Percentiles rank a stretch among this genome's conserved stretches.
These are phyloP conservation scores for Byasa hedistus DNA, from an alignment of 2,888 invertebrate genomes.

Conservation along the genomic window DNA sequence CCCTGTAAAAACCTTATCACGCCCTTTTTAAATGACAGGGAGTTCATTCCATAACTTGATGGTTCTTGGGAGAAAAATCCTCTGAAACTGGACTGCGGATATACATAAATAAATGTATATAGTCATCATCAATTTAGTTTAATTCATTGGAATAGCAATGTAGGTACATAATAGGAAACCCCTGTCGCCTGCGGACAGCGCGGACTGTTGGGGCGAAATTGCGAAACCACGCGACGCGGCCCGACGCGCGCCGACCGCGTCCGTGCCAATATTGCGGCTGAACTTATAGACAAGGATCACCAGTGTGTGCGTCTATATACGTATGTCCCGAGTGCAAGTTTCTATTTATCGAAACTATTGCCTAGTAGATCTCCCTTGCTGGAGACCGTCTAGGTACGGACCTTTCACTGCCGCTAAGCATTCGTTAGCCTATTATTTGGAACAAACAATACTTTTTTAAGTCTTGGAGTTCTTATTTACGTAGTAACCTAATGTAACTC, in stretches of 20 bases:
- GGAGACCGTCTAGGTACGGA: not conserved
- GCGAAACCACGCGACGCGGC: conserved; percentile 69
- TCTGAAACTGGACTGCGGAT: too few relatives aligned
- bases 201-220: conserved; percentile 71
- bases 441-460: too few relatives aligned
- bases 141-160: conserved; percentile 38
- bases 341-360: conserved; percentile 1
- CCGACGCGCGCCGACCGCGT: conserved; percentile 48
- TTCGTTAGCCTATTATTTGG: too few relatives aligned
- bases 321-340: conserved; percentile 6
- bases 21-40: too few relatives aligned
- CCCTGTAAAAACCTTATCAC: too few relatives aligned
- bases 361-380: not conserved
- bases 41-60: too few relatives aligned
- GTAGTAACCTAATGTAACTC: too few relatives aligned
- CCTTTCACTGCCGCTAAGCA: too few relatives aligned
- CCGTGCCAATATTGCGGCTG: conserved; percentile 60
- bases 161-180: conserved; percentile 45
- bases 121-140: too few relatives aligned
- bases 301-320: conserved; percentile 4
- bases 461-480: too few relatives aligned
- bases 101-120: too few relatives aligned
- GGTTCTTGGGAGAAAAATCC: too few relatives aligned
- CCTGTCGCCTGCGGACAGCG: conserved; percentile 68
- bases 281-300: conserved; percentile 23